phyloP scores from a whole-genome alignment of 2,888 invertebrate genomes.

The Chalcosyrphus nemorum region DNA sequence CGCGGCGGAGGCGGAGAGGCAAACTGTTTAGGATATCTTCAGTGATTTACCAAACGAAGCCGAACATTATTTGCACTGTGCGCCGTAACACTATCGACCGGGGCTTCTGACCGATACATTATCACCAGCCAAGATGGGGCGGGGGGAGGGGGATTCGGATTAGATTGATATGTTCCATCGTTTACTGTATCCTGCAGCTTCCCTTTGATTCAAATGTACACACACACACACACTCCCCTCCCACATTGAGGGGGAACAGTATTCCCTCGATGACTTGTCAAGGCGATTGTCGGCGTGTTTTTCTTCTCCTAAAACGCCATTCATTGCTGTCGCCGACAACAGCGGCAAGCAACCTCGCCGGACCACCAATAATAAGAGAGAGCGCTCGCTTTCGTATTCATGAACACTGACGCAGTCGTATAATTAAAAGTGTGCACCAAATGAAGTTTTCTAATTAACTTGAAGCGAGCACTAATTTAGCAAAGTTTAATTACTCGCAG shows the following conservation, averaged over 20 bases:
- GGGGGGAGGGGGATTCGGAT: slow-evolving; percentile 13
- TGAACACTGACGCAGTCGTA: slow-evolving; percentile 39
- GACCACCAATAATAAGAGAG: not conserved
- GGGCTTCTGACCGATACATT: slow-evolving; percentile 57
- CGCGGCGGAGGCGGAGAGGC: not conserved
- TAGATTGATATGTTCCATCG: slow-evolving; percentile 49
- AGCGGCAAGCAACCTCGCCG: not conserved
- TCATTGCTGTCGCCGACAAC: slow-evolving; percentile 13
- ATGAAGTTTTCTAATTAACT: slow-evolving; percentile 63
- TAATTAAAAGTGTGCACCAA: slow-evolving; percentile 59
- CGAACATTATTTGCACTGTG: slow-evolving; percentile 65
- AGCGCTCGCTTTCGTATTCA: slow-evolving; percentile 26
- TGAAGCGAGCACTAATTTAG: slow-evolving; percentile 47
- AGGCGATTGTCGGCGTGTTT: not conserved
- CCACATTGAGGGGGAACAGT: too few relatives aligned
- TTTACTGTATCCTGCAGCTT: slow-evolving; percentile 20
- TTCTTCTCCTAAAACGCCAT: slow-evolving; percentile 8
- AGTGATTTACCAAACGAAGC: slow-evolving; percentile 67
- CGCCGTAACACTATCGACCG: slow-evolving; percentile 45
- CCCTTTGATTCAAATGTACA: too few relatives aligned
- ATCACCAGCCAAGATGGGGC: slow-evolving; percentile 55
- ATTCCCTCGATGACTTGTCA: slow-evolving; percentile 33
- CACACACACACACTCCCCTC: not conserved
- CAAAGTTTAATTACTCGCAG: slow-evolving; percentile 55
- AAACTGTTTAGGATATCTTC: slow-evolving; percentile 69